Conservation (phyloP, 2,797 vertebrate genomes). For the Catamblyrhynchus diadema region DNA sequence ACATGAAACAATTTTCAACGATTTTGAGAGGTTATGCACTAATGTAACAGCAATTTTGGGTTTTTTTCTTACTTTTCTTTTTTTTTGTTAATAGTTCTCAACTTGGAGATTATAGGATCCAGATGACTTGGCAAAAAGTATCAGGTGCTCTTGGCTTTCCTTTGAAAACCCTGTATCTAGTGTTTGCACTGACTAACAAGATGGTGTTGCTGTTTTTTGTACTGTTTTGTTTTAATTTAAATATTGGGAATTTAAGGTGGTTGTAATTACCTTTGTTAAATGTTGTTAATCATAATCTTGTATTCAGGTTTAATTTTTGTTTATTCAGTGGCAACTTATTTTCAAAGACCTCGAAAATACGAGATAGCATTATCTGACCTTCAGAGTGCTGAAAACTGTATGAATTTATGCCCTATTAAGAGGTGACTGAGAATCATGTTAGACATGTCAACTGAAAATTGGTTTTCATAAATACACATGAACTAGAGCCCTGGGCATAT, state of each 20-base stretch:
- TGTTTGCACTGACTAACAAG: slow-evolving; percentile 81
- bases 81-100: slow-evolving; percentile 65
- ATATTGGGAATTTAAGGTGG: slow-evolving; percentile 67
- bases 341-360: slow-evolving; percentile 72
- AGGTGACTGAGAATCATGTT: slow-evolving; percentile 69
- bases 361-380: slow-evolving; percentile 73
- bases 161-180: slow-evolving; percentile 79
- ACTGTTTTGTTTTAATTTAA: slow-evolving; percentile 75
- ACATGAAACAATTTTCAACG: slow-evolving; percentile 56
- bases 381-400: slow-evolving; percentile 66
- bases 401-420: slow-evolving; percentile 69
- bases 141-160: slow-evolving; percentile 79
- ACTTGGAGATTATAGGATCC: slow-evolving; percentile 73
- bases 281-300: slow-evolving; percentile 73
- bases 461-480: slow-evolving; percentile 16
- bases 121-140: slow-evolving; percentile 79
- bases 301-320: slow-evolving; percentile 75
- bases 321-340: slow-evolving; percentile 71
- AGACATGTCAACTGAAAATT: slow-evolving; percentile 62
- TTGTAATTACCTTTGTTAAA: slow-evolving; percentile 73
- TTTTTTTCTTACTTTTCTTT: neutral
- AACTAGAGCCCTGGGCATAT: slow-evolving; percentile 55
- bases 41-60: slow-evolving; percentile 43
- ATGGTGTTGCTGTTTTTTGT: slow-evolving; percentile 75
- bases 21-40: slow-evolving; percentile 75